Evolutionary conservation across 2,797 vertebrate genomes (phyloP).

Genomic region (Pseudocheirus occidentalis): DNA sequence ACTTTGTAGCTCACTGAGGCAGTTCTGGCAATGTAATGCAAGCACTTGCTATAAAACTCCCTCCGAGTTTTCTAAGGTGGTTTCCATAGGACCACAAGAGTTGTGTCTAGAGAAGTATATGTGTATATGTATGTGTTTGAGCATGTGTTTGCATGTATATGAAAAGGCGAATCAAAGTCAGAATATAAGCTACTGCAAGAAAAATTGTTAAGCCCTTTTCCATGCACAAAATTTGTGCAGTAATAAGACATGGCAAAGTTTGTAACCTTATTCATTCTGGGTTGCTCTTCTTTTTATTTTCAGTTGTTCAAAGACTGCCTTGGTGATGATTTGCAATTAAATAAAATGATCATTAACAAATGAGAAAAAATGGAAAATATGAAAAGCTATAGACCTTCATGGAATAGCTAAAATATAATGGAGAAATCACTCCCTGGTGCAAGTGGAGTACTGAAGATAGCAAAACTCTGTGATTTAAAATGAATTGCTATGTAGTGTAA

Average conservation of each 20-base stretch:
- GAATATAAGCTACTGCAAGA: slow-evolving; percentile 25
- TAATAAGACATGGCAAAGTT: no score
- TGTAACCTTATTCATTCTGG: slow-evolving; percentile 67
- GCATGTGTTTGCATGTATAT: slow-evolving; percentile 37
- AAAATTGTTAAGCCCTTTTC: slow-evolving; percentile 42
- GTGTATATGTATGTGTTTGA: background rate
- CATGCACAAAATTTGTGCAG: slow-evolving; percentile 36
- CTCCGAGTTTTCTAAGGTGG: slow-evolving; percentile 48
- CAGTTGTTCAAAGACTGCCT: slow-evolving; percentile 48
- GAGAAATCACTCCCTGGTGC: slow-evolving; percentile 69
- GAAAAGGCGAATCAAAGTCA: slow-evolving; percentile 47
- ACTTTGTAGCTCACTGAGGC: slow-evolving; percentile 66
- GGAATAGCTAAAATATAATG: slow-evolving; percentile 59
- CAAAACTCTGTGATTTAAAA: slow-evolving; percentile 75
- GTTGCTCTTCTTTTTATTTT: slow-evolving; percentile 42
- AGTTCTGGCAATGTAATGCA: slow-evolving; percentile 43
- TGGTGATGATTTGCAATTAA: slow-evolving; percentile 68
- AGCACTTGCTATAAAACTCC: slow-evolving; percentile 44
- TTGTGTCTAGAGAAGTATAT: background rate
- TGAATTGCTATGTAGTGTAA: slow-evolving; percentile 77
- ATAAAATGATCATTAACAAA: slow-evolving; percentile 72
- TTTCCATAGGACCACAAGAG: slow-evolving; percentile 30
- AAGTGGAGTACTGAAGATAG: slow-evolving; percentile 72
- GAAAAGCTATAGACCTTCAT: slow-evolving; percentile 67
- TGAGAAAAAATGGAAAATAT: slow-evolving; percentile 59